Conservation (phyloP, 2,888 invertebrate species). For the Rotaria macrura region DNA sequence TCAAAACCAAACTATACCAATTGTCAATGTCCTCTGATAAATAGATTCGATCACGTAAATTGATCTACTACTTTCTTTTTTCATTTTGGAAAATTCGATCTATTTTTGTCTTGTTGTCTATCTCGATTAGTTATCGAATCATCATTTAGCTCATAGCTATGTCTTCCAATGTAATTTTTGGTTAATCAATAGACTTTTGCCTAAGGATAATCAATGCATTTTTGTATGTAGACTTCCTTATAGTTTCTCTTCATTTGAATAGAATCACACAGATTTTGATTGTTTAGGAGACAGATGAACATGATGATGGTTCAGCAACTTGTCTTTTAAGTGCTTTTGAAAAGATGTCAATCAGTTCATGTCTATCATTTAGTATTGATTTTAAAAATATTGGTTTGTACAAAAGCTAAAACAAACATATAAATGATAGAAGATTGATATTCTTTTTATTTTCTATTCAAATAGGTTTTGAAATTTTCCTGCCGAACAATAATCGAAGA, state of each 20-base stretch:
- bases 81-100: too few species aligned
- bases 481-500: neutral
- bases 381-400: neutral
- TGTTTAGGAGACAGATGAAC: neutral
- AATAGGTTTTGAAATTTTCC: neutral
- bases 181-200: slow-evolving; percentile 15
- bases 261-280: neutral
- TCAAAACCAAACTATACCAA: neutral
- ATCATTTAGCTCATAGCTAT: neutral
- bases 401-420: neutral
- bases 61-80: neutral
- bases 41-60: neutral
- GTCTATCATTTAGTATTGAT: neutral
- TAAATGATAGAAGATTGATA: neutral
- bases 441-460: neutral
- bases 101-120: neutral
- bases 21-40: slow-evolving; percentile 5
- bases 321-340: neutral
- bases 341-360: neutral
- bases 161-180: slow-evolving; percentile 9
- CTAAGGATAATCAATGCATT: neutral
- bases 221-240: neutral
- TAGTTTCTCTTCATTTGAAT: neutral
- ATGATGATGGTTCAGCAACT: neutral
- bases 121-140: neutral